Base-by-base conservation (phyloP, 2,113 vertebrate genomes). In the Sebastes fasciatus region DNA sequence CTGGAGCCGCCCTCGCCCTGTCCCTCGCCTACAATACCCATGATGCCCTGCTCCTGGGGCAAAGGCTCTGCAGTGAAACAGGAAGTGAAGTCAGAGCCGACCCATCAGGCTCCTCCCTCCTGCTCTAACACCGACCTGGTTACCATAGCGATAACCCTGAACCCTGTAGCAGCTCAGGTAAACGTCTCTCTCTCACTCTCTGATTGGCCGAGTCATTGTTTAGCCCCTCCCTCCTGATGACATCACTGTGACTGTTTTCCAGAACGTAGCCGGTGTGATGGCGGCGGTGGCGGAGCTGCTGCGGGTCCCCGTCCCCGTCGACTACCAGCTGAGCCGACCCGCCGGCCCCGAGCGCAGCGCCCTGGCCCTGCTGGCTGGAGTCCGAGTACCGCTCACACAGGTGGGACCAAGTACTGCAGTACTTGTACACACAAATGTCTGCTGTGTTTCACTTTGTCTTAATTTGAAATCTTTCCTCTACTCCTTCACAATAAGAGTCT, bases 121-220 rank as follows among this genome's bases (percentile, higher is more conserved):
- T 98, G 96, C 82, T 96, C 97, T 34, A 96, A 96, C 92, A 95
- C 97, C 17, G 97, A 97, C 70, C 94, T 97, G 78, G 97, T 99
- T 69, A 98, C 98, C 89, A 97, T 99, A 91, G 97, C 97, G 7
- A 98, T 99, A 86, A 99, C 97, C 12, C 93, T 99, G 84, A 97
- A 97, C 88, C 97, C 97, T 13, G 93, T 96, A 4, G 98, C 96
- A 72, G 96, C 98, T 74, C 97, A 99, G 97, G 98, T 99, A 66
- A 68, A 11, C 48, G 0, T 21, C 19, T n/a, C 8, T 42, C 5
- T 4, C 14, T 42, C 0, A 45, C 0, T 21, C 1, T 34, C 8
- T 16, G 6, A 14, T 2, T 46, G 4, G n/a, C 5, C 45, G 42
- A 10, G 40, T 45, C 16, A 8, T 2, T 43, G 16, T 19, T 40